Base-by-base conservation (phyloP, 23 tunicate genomes). In the Ascidia mentula region DNA sequence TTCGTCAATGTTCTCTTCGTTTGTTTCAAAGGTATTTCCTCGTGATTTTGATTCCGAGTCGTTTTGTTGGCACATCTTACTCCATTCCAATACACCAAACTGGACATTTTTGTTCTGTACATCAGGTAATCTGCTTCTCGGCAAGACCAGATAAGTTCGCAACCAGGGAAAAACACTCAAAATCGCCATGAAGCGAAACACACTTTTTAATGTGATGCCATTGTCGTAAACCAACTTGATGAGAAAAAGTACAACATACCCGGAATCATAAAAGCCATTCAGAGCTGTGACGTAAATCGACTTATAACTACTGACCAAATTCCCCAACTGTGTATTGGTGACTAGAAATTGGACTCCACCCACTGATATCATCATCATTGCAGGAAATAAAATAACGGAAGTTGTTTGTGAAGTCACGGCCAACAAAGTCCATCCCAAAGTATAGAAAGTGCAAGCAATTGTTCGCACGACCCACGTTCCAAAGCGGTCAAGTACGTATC, bases 121-220 rank as follows among this genome's bases (percentile, higher is more conserved):
- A n/a, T n/a, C n/a, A n/a, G n/a, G n/a, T n/a, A n/a, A n/a, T n/a
- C n/a, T n/a, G n/a, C n/a, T n/a, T n/a, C n/a, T n/a, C n/a, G n/a
- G n/a, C n/a, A n/a, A n/a, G n/a, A n/a, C n/a, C n/a, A n/a, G n/a
- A n/a, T n/a, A n/a, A n/a, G n/a, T n/a, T n/a, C n/a, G n/a, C n/a
- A n/a, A n/a, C n/a, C n/a, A n/a, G n/a, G n/a, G n/a, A n/a, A n/a
- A n/a, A n/a, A n/a, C n/a, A n/a, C n/a, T n/a, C n/a, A n/a, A n/a
- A n/a, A n/a, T n/a, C 7, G 84, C 39, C 17, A 74, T 37, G 4
- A 81, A 69, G 12, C 22, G 42, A 72, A 87, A 87, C 17, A 75
- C 75, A 12, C 65, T 37, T 2, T 40, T 60, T 40, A 81, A 32
- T 15, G 33, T 36, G 20, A 42, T 12, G 15, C 53, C 53, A 42